Base-by-base conservation (phyloP, 2,113 vertebrate species). In the Grantiella picta region DNA sequence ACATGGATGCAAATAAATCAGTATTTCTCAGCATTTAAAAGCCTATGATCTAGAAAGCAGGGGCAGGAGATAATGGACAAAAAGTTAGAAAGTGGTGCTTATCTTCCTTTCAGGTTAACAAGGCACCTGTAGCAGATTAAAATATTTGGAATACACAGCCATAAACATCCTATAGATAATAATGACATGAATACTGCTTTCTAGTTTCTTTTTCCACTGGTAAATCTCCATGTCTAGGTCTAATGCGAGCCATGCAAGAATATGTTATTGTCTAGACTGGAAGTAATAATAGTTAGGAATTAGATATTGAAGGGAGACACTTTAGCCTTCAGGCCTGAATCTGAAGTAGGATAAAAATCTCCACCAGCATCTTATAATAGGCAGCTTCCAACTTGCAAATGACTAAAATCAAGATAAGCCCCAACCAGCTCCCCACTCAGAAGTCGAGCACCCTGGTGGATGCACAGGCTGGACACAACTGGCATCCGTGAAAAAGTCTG, bases 331-430 rank as follows among this genome's bases (percentile, higher is more conserved):
- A 73, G 33, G 38, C 52, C 15, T 29, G 21, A 81, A 66, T 70
- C 25, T 54, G 15, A 21, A 70, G 17, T 24, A 76, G 25, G 33
- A 85, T 35, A 52, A 82, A 89, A 95, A 56, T 36, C 11, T 29
- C 49, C 42, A 49, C 42, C 29, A 33, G 14, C 18, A 80, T 11
- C 12, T 28, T 56, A 9, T 17, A 68, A 68, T 3, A 89, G 40
- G 13, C 28, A 59, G 0, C 31, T 69, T 69, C n/a, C 49, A 61
- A 70, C 28, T 14, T 27, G 23, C 15, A 69, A 50, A 45, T n/a
- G 0, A 28, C n/a, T 50, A 33, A 65, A 82, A 12, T 7, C 52
- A 66, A 53, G 21, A 59, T 0, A 0, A 29, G 60, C 12, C 36
- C 4, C 42, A 68, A 57, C 7, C 56, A 83, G 56, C 3, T 47